Conservation (phyloP, 2,888 invertebrate genomes). For the Euphydryas editha region DNA sequence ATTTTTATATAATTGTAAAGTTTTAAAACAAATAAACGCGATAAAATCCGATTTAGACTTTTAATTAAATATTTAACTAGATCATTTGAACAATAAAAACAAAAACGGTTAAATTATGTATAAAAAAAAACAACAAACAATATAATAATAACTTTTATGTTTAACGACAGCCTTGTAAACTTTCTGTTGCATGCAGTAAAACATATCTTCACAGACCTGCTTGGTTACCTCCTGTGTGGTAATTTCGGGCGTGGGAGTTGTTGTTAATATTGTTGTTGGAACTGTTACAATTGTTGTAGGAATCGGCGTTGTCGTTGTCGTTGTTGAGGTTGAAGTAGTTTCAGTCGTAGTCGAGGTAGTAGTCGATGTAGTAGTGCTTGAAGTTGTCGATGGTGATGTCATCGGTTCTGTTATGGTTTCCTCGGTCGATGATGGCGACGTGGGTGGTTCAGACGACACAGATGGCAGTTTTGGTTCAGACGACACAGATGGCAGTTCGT, state of each 20-base stretch:
- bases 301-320: slow-evolving; percentile 47
- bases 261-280: slow-evolving; percentile 49
- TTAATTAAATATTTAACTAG: no score
- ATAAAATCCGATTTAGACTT: no score
- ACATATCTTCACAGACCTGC: slow-evolving; percentile 60
- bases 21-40: no score
- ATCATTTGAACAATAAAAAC: background rate
- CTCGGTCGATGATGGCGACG: slow-evolving; percentile 54
- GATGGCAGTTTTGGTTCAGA: slow-evolving; percentile 64
- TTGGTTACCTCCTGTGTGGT: slow-evolving; percentile 67
- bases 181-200: slow-evolving; percentile 28
- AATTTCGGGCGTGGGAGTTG: slow-evolving; percentile 61
- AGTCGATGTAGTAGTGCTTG: slow-evolving; percentile 44
- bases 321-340: slow-evolving; percentile 52
- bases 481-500: slow-evolving; percentile 67
- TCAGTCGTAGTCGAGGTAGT: slow-evolving; percentile 47
- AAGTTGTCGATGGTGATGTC: slow-evolving; percentile 44
- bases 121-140: background rate
- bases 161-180: background rate
- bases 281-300: slow-evolving; percentile 48
- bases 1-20: no score
- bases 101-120: background rate
- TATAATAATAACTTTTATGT: background rate
- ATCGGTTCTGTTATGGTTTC: slow-evolving; percentile 49
- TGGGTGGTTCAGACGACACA: slow-evolving; percentile 60